These are phyloP conservation scores for Metacarcinus magister DNA, from an alignment of 2,888 invertebrate species.

Conservation along the genomic window DNA sequence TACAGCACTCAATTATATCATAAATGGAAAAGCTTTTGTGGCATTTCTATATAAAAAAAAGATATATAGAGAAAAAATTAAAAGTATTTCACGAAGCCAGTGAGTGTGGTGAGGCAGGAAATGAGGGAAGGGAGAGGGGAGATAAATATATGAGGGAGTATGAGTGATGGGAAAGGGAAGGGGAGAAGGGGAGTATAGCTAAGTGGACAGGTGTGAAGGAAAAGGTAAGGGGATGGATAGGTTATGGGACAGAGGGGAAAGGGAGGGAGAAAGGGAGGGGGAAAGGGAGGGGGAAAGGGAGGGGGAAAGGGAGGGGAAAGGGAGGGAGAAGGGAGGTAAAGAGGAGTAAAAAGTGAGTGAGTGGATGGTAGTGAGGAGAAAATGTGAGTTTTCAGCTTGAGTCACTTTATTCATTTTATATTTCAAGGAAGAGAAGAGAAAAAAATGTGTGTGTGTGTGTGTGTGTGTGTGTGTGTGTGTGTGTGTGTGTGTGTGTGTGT, in stretches of 20 bases:
- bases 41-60: not conserved
- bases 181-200: not conserved
- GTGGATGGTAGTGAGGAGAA: not conserved
- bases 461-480: not conserved
- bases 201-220: not conserved
- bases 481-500: not conserved
- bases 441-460: not conserved
- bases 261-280: not conserved
- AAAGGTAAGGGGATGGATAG: not conserved
- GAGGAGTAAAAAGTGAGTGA: not conserved
- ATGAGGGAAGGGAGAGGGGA: not conserved
- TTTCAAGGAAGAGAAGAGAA: not conserved
- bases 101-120: conserved; percentile 17
- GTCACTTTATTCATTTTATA: not conserved
- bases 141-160: not conserved
- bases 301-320: not conserved
- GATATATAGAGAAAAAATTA: not conserved
- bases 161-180: not conserved
- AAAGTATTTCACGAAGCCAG: not conserved
- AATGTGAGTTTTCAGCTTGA: not conserved
- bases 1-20: not conserved
- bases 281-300: not conserved
- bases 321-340: too few species aligned
- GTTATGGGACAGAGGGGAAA: too few species aligned
- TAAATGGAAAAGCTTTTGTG: conserved; percentile 19